These are phyloP conservation scores for Pseudomugil gertrudae DNA, from an alignment of 2,797 vertebrate species.

Conservation along the genomic window DNA sequence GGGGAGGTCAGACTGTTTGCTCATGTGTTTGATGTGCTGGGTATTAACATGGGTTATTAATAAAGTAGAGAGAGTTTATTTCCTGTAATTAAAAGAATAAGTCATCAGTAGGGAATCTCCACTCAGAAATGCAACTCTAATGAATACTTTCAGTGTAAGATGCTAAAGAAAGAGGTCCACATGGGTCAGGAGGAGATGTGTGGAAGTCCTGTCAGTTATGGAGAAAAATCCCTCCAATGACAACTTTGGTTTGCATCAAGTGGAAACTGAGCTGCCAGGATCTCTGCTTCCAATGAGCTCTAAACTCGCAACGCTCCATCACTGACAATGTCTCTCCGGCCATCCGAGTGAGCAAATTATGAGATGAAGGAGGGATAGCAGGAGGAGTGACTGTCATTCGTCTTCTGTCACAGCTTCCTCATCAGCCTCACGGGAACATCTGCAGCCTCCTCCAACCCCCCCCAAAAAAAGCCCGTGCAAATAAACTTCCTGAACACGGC, in stretches of 20 bases:
- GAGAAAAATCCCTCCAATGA: conserved; percentile 63
- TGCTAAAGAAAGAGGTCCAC: conserved; percentile 49
- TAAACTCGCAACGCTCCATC: conserved; percentile 57
- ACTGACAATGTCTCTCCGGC: conserved; percentile 53
- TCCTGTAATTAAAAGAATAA: background rate
- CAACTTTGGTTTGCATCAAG: conserved; percentile 56
- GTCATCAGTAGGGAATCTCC: conserved; percentile 3
- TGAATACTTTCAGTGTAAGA: conserved; percentile 21
- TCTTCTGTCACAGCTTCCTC: conserved; percentile 31
- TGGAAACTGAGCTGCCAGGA: conserved; percentile 60
- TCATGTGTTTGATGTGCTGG: background rate
- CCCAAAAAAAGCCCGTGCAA: conserved; percentile 16
- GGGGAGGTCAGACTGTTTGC: too few species aligned
- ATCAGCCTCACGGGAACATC: conserved; percentile 39
- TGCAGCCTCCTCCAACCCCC: conserved; percentile 22
- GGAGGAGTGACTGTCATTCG: conserved; percentile 47
- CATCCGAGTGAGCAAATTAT: conserved; percentile 31
- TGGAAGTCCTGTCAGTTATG: conserved; percentile 56
- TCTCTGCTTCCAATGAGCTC: conserved; percentile 39
- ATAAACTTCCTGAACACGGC: background rate
- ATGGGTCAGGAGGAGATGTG: conserved; percentile 45
- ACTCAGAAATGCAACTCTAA: conserved; percentile 46
- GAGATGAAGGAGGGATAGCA: conserved; percentile 34
- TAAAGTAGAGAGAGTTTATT: background rate
- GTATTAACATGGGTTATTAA: background rate